These are phyloP conservation scores for Drosophila falleni DNA, from an alignment of 2,888 invertebrate genomes.

Conservation along the genomic window DNA sequence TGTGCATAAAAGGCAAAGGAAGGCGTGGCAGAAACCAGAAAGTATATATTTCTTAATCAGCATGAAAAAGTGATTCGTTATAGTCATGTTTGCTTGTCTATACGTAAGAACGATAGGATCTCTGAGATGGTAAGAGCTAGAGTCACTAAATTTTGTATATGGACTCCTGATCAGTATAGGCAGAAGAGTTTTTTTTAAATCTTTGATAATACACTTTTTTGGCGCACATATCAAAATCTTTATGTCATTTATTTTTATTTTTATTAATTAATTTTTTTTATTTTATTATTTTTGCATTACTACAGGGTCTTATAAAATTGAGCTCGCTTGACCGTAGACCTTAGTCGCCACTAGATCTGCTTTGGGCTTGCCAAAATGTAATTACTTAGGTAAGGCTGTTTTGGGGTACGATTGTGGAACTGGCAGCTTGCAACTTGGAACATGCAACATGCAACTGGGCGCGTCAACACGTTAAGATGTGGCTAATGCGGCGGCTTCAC, in stretches of 20 bases:
- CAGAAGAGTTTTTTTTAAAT: no score
- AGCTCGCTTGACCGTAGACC: not conserved
- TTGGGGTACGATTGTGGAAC: conserved; percentile 2
- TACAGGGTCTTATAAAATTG: not conserved
- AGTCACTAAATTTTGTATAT: no score
- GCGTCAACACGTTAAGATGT: conserved; percentile 65
- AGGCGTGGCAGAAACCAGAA: not conserved
- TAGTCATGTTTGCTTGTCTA: no score
- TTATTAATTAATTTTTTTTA: no score
- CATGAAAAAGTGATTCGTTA: not conserved
- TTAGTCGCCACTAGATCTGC: not conserved
- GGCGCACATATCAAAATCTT: no score
- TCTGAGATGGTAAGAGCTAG: no score
- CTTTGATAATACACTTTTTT: no score
- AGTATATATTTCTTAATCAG: not conserved
- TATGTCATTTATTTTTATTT: no score
- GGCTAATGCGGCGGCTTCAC: conserved; percentile 68
- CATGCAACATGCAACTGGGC: conserved; percentile 52
- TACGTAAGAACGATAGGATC: no score
- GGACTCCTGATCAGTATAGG: no score
- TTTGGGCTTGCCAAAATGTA: conserved; percentile 76
- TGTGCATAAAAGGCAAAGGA: not conserved
- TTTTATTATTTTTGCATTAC: not conserved
- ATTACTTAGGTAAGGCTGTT: conserved; percentile 54
- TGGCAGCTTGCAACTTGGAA: conserved; percentile 17